Percentiles rank a stretch among this genome's conserved stretches.
Evolutionary conservation across 2,888 invertebrate genomes (phyloP).

Genomic region (Polylopha cassiicola): DNA sequence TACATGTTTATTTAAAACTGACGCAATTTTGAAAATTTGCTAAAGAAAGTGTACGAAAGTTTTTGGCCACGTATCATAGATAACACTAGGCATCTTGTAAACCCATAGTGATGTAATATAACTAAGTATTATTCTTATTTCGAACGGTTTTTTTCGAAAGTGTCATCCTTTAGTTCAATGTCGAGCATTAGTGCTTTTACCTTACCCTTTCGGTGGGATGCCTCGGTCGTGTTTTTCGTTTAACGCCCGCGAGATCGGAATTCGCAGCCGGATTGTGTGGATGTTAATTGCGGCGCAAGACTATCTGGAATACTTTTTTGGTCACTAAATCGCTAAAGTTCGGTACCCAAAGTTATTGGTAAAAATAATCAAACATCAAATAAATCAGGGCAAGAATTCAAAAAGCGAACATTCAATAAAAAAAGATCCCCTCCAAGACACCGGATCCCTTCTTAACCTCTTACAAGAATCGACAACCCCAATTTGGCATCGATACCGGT

Average conservation of each 20-base stretch:
- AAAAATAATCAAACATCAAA: slow-evolving; percentile 41
- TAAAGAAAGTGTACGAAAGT: no score
- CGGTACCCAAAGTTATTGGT: no score
- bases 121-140: no score
- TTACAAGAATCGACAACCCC: slow-evolving; percentile 56
- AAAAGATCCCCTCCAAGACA: slow-evolving; percentile 40
- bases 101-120: no score
- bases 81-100: no score
- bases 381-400: slow-evolving; percentile 31
- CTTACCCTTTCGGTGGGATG: slow-evolving; percentile 71
- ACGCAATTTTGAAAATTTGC: no score
- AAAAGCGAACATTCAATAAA: slow-evolving; percentile 21
- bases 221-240: slow-evolving; percentile 58
- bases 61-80: no score
- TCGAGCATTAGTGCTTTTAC: no score
- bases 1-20: no score
- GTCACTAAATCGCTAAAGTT: slow-evolving; percentile 42
- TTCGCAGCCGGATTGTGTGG: slow-evolving; percentile 66
- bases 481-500: slow-evolving; percentile 72
- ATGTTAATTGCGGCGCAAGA: slow-evolving; percentile 72
- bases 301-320: slow-evolving; percentile 62
- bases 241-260: slow-evolving; percentile 63
- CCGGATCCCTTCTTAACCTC: slow-evolving; percentile 53
- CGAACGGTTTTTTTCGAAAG: no score
- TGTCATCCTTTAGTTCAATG: no score